A percentile compares a stretch with the other conserved stretches of the same genome.
phyloP scores from a whole-genome alignment of 1,140 invertebrate species.

The Argopecten irradians region DNA sequence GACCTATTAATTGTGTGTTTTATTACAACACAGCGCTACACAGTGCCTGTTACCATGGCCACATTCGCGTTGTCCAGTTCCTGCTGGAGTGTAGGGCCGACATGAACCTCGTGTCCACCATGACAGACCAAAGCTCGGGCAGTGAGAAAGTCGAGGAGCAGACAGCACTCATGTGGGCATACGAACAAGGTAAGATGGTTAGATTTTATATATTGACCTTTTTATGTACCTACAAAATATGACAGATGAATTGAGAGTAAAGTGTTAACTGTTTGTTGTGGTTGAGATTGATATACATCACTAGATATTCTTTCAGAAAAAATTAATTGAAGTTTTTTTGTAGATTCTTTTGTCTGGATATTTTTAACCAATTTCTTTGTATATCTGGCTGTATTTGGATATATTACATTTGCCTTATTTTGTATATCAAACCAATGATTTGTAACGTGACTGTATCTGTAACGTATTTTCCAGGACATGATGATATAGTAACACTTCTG shows the following conservation, averaged over 20 bases:
- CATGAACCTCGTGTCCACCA: conserved; percentile 76
- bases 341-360: no score
- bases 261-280: no score
- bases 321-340: no score
- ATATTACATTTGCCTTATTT: no score
- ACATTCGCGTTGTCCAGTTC: conserved; percentile 78
- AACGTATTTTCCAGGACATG: conserved; percentile 73
- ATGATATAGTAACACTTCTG: conserved; percentile 78
- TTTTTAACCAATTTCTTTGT: no score
- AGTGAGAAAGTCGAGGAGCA: conserved; percentile 76
- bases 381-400: no score
- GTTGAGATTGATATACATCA: no score
- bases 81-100: conserved; percentile 78
- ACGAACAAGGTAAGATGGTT: conserved; percentile 74
- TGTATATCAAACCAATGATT: no score
- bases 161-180: conserved; percentile 79
- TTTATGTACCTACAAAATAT: no score
- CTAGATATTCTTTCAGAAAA: no score
- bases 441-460: background rate
- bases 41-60: conserved; percentile 79
- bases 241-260: no score
- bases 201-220: no score
- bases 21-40: conserved; percentile 74
- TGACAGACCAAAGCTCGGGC: conserved; percentile 72
- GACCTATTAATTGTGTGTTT: background rate